phyloP scores from a whole-genome alignment of 2,113 vertebrate species.

The Syrrhaptes paradoxus region DNA sequence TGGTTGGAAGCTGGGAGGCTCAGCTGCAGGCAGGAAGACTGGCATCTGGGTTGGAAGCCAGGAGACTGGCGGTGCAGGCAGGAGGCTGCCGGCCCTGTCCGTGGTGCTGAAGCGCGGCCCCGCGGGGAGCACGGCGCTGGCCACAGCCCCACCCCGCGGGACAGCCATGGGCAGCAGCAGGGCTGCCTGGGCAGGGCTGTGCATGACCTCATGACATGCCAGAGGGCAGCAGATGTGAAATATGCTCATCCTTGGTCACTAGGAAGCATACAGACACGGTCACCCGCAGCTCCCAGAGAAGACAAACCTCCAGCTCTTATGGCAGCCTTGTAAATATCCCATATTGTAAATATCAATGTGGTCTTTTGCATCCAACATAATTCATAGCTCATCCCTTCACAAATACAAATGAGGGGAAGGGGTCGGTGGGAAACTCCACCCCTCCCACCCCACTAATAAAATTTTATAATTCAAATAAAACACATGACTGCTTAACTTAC shows the following conservation, averaged over 20 bases:
- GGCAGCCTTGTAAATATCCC: neutral
- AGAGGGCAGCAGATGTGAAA: neutral
- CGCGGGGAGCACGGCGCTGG: rapidly evolving
- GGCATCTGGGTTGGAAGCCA: too few species aligned
- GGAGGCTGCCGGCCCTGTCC: slow-evolving; percentile 1
- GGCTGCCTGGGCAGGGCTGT: rapidly evolving
- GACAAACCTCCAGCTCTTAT: neutral
- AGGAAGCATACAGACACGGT: rapidly evolving
- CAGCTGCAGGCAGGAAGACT: neutral
- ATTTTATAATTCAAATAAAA: slow-evolving; percentile 68
- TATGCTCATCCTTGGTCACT: neutral
- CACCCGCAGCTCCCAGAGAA: neutral
- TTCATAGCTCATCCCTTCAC: neutral
- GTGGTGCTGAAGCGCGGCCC: slow-evolving; percentile 46
- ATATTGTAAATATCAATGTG: too few species aligned
- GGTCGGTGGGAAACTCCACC: neutral
- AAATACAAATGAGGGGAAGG: neutral
- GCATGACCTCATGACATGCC: rapidly evolving
- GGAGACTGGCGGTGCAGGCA: too few species aligned
- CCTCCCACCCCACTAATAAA: slow-evolving; percentile 12
- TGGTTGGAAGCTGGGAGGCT: neutral
- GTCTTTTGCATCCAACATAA: rapidly evolving
- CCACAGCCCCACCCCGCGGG: neutral
- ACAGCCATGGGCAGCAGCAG: neutral
- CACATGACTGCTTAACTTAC: neutral